phyloP scores from a whole-genome alignment of 2,888 invertebrate species.

The Drosophila monieri region DNA sequence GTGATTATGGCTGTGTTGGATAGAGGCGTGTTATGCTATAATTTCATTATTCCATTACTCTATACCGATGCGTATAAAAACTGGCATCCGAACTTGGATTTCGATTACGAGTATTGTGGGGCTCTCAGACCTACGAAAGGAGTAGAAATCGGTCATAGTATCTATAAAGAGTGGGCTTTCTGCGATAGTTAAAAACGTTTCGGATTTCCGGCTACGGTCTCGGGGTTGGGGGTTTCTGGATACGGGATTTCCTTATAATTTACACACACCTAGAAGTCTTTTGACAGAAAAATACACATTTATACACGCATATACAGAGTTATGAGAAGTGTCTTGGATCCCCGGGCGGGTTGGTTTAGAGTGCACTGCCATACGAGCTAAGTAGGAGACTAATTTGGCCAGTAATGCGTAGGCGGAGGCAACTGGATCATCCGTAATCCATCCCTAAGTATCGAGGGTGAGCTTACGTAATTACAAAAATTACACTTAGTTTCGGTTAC shows the following conservation, averaged over 20 bases:
- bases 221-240: neutral
- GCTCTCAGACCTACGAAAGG: constrained; percentile 24
- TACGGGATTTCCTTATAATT: constrained; percentile 34
- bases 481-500: constrained; percentile 55
- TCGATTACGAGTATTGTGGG: constrained; percentile 34
- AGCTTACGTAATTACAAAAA: constrained; percentile 64
- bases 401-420: constrained; percentile 51
- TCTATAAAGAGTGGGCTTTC: constrained; percentile 36
- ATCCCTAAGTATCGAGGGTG: constrained; percentile 19
- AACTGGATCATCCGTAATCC: constrained; percentile 17
- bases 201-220: constrained; percentile 16
- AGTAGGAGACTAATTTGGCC: constrained; percentile 71
- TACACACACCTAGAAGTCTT: constrained; percentile 76
- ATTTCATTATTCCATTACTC: constrained; percentile 27
- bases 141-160: constrained; percentile 36
- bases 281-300: constrained; percentile 63
- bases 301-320: constrained; percentile 69
- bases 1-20: constrained; percentile 27
- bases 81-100: constrained; percentile 15
- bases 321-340: constrained; percentile 43
- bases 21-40: constrained; percentile 19
- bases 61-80: constrained; percentile 25
- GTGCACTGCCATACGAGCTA: constrained; percentile 45
- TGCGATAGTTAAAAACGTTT: constrained; percentile 63
- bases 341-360: constrained; percentile 12